Evolutionary conservation across 2,113 vertebrate genomes (phyloP), one percentile per base, ranked within the genome.

Genomic region (Oreochromis aureus): DNA sequence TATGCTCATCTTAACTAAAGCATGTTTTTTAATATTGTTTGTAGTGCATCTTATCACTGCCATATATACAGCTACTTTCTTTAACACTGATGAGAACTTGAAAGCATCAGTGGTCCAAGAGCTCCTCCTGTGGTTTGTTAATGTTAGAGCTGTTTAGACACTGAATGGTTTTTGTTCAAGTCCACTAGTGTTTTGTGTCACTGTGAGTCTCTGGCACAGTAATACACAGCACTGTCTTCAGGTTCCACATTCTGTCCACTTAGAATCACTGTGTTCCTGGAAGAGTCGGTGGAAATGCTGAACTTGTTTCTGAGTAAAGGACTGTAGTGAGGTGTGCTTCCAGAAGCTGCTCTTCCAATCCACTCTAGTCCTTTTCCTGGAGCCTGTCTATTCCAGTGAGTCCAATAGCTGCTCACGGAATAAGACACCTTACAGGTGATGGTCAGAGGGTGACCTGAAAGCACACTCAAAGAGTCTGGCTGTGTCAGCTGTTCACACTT

Each of bases 211-310:
- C 59, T 63, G 59, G 59, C 32, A 63, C 59, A 95, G 88, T 81
- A 93, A 92, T 94, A 94, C 30, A 94, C 51, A 66, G 92, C 92
- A 53, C 81, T 46, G 80, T 95, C 90, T 76, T 91, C 92, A 89
- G 9, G 4, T 87, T 90, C 93, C 85, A 95, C 89, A 12, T 88
- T 82, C 59, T 63, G 32, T 0, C 59, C 6, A 36, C 0, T 36
- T 44, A 93, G 11, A 54, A 87, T 81, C 58, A 84, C 69, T 81
- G 54, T 94, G 1, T 80, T 87, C 1, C 48, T 88, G 32, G 59
- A 63, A 0, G 59, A 63, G 10, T 12, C 56, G 2, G 56, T 59
- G 56, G 59, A 36, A 63, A 36, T 63, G 18, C 59, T 63, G 6
- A 63, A 63, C 2, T n/a, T 63, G 0, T 63, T 63, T 63, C 59